A percentile compares a stretch with the other conserved stretches of the same genome.
These are phyloP conservation scores for Philaenus spumarius DNA, from an alignment of 1,140 invertebrate species.

Conservation along the genomic window DNA sequence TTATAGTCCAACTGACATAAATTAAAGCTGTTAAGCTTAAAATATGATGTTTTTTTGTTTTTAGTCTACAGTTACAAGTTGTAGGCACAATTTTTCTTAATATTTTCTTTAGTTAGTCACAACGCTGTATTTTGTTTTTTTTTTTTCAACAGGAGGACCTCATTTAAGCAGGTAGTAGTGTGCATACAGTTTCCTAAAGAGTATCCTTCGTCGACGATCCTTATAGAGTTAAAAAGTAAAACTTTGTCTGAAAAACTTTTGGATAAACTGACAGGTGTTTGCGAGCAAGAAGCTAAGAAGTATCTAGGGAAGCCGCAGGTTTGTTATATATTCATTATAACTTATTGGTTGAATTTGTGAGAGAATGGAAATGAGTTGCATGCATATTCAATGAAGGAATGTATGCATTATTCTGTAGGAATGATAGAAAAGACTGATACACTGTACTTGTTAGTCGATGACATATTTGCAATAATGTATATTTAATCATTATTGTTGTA, in stretches of 20 bases:
- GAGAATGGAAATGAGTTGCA: too few species aligned
- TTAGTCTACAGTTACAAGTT: too few species aligned
- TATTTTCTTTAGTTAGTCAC: too few species aligned
- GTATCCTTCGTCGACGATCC: slow-evolving; percentile 44
- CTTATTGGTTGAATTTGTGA: too few species aligned
- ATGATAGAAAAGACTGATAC: not conserved
- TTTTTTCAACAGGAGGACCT: slow-evolving; percentile 45
- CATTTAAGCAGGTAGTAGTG: slow-evolving; percentile 53
- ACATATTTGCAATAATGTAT: not conserved
- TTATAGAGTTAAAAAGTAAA: slow-evolving; percentile 69
- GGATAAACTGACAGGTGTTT: slow-evolving; percentile 51
- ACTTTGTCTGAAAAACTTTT: slow-evolving; percentile 57
- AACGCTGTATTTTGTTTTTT: too few species aligned
- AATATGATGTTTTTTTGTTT: too few species aligned
- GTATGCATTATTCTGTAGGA: not conserved
- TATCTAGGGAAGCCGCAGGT: slow-evolving; percentile 53
- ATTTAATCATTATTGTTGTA: not conserved
- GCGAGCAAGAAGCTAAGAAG: slow-evolving; percentile 58
- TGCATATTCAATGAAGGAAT: too few species aligned
- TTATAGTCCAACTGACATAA: too few species aligned
- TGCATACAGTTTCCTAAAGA: slow-evolving; percentile 58
- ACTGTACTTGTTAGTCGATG: not conserved
- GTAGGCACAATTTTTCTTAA: too few species aligned
- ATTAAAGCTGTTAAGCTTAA: too few species aligned
- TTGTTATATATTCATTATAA: too few species aligned